Base-by-base conservation (phyloP, 2,113 vertebrate species). In the Callopanchax toddi region DNA sequence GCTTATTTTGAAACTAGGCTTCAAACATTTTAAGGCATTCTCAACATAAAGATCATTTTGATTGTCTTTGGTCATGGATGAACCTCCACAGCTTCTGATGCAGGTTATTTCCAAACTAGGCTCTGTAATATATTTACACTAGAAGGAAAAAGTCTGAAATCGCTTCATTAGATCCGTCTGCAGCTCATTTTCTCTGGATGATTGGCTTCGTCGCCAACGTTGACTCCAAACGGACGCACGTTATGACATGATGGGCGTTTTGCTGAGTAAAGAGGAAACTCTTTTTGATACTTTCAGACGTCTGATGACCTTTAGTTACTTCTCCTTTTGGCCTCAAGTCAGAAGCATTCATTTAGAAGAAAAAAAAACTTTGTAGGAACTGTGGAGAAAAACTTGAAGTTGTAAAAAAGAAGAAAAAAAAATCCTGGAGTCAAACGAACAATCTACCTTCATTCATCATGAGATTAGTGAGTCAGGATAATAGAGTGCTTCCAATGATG, bases 1-100 rank as follows among this genome's bases (percentile, higher is more conserved):
- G 65, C 71, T 79, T 46, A 12, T 40, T 54, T 65, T 84, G 60
- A 83, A 87, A 82, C 66, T 63, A 57, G 69, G 48, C 71, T 65
- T 83, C 37, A 67, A 71, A 79, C 39, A 56, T 71, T 76, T 91
- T 91, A 89, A 91, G 88, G 89, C 89, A 86, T 86, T 83, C 62
- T 75, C 61, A 66, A 66, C 46, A 70, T 79, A 53, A 74, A 63
- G 40, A 61, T 73, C 54, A 45, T 78, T n/a, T 44, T 73, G 83
- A 87, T 87, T 82, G 87, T 90, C 89, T 91, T 91, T 91, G 89
- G 89, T 91, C 83, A 79, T 75, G 69, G 80, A 78, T 45, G 66
- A 85, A 82, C 75, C 68, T 81, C 79, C 79, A 85, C 79, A 83
- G 83, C 79, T 83, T 89, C 62, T 8, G 61, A 81, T 26, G 63